Percentiles rank a stretch among this genome's conserved stretches.
These are phyloP conservation scores for Lochmaea capreae DNA, from an alignment of 2,888 invertebrate species.

Conservation along the genomic window DNA sequence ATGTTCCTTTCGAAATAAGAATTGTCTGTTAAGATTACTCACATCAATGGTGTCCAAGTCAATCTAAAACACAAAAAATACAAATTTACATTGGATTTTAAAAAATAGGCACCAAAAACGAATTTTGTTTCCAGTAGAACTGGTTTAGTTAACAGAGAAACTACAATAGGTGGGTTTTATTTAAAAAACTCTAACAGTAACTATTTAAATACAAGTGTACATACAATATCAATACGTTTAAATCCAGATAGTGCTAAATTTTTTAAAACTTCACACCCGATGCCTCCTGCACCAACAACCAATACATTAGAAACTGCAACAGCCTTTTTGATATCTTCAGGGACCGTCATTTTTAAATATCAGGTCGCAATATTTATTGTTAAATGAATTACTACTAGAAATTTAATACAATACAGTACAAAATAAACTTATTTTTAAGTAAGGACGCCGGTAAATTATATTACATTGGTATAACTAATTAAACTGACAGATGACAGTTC, in stretches of 20 bases:
- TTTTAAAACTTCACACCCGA: slow-evolving; percentile 98
- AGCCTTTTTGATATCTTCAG: slow-evolving; percentile 73
- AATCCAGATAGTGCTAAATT: slow-evolving; percentile 97
- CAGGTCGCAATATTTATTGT: neutral
- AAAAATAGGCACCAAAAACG: no score
- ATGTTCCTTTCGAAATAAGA: slow-evolving; percentile 98
- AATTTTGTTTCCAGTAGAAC: no score
- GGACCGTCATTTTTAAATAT: slow-evolving; percentile 15
- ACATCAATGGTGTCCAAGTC: slow-evolving; percentile 99
- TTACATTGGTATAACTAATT: no score
- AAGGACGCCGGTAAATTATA: no score
- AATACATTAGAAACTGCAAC: slow-evolving; percentile 81
- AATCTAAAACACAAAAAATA: slow-evolving; percentile 77
- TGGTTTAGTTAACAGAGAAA: no score
- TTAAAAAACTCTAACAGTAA: neutral
- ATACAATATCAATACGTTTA: slow-evolving; percentile 91
- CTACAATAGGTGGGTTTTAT: no score
- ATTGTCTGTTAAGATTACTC: slow-evolving; percentile 98
- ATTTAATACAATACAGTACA: neutral
- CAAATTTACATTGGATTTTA: no score
- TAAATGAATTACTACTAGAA: neutral
- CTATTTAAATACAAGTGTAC: slow-evolving; percentile 55
- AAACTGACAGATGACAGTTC: no score
- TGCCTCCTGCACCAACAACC: slow-evolving; percentile 97
- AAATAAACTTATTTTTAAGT: neutral